phyloP scores from a whole-genome alignment of 2,888 invertebrate genomes.

The Iphiclides podalirius region DNA sequence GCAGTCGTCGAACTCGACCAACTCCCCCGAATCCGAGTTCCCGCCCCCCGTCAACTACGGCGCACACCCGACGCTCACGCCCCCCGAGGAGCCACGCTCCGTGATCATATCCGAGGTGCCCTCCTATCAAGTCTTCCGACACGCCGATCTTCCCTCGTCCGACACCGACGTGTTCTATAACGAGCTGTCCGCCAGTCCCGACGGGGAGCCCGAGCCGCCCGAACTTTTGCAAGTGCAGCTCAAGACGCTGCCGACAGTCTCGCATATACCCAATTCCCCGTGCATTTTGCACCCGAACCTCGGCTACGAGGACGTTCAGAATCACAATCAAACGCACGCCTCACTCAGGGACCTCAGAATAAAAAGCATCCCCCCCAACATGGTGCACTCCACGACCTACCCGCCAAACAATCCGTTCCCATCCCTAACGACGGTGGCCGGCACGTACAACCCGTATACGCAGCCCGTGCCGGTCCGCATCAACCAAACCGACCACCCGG shows the following conservation, averaged over 20 bases:
- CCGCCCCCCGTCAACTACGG: conserved; percentile 74
- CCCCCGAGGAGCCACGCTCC: conserved; percentile 38
- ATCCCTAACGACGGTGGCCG: conserved; percentile 71
- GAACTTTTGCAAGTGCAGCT: conserved; percentile 71
- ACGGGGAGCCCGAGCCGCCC: conserved; percentile 56
- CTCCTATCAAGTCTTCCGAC: conserved; percentile 57
- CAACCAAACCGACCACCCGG: conserved; percentile 44
- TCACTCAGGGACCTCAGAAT: conserved; percentile 61
- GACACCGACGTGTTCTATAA: conserved; percentile 50
- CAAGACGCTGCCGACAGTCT: conserved; percentile 64
- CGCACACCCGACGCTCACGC: conserved; percentile 52
- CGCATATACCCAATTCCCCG: conserved; percentile 71
- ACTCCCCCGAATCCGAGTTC: conserved; percentile 61
- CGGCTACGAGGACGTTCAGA: conserved; percentile 43
- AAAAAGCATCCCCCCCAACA: conserved; percentile 49
- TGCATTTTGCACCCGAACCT: conserved; percentile 68
- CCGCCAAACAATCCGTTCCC: conserved; percentile 71
- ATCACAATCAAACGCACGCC: conserved; percentile 41
- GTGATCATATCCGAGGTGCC: conserved; percentile 62
- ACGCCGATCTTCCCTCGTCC: conserved; percentile 42
- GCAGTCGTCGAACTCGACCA: conserved; percentile 66
- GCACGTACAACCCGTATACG: conserved; percentile 71
- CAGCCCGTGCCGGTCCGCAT: conserved; percentile 56
- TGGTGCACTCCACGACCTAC: conserved; percentile 71
- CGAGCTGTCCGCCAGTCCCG: conserved; percentile 61